Evolutionary conservation across 2,797 vertebrate genomes (phyloP).

Genomic region (Choloepus didactylus): DNA sequence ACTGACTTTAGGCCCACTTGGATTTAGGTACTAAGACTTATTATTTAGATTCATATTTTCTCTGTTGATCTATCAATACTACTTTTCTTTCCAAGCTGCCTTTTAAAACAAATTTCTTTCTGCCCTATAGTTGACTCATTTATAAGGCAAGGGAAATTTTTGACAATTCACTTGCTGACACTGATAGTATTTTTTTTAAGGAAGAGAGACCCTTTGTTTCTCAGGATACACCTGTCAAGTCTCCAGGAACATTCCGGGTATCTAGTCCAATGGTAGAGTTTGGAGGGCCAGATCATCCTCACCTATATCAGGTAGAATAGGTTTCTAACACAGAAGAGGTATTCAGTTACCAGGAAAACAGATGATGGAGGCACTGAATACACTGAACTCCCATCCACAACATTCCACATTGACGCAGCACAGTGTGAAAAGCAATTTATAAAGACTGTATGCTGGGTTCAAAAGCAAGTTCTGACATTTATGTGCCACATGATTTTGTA

Average conservation of each 20-base stretch:
- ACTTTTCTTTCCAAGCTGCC: not conserved
- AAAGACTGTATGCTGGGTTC: not conserved
- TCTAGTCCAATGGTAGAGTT: too few relatives aligned
- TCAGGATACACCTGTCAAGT: not conserved
- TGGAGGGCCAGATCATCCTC: not conserved
- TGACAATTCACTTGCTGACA: not conserved
- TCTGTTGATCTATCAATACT: not conserved
- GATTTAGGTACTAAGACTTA: not conserved
- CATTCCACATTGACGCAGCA: rapidly evolving
- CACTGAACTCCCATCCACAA: not conserved
- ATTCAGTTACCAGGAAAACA: not conserved
- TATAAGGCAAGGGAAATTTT: not conserved
- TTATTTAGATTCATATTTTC: not conserved
- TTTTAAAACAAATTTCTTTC: not conserved
- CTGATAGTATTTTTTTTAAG: not conserved
- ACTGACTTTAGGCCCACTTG: not conserved
- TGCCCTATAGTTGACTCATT: not conserved
- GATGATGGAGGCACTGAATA: not conserved
- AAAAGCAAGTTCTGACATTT: not conserved
- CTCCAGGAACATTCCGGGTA: not conserved
- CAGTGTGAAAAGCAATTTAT: not conserved
- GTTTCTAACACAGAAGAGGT: not conserved
- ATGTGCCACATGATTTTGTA: not conserved
- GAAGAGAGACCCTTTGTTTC: not conserved
- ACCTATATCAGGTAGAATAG: not conserved